Percentiles rank a stretch among this genome's conserved stretches.
phyloP scores from a whole-genome alignment of 2,113 vertebrate species.

The Dipodomys merriami region DNA sequence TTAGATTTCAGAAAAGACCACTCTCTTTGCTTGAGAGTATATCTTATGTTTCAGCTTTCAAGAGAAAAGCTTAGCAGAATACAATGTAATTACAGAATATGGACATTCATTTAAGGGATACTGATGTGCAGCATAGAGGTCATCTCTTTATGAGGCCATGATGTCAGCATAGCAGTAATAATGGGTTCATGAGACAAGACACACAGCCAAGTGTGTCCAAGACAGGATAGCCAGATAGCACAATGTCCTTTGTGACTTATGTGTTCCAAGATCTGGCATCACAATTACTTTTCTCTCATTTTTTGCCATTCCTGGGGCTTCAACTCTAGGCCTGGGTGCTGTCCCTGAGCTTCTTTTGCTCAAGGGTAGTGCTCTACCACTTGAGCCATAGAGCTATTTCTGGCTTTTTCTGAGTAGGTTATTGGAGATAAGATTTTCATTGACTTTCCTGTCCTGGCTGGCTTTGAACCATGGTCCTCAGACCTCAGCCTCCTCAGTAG shows the following conservation, averaged over 20 bases:
- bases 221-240: background rate
- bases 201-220: background rate
- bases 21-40: background rate
- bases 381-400: too few species aligned
- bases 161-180: slow-evolving; percentile 49
- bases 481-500: too few species aligned
- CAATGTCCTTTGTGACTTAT: slow-evolving; percentile 16
- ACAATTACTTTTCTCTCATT: background rate
- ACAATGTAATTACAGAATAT: slow-evolving; percentile 38
- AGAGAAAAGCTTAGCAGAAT: slow-evolving; percentile 36
- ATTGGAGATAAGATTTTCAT: too few species aligned
- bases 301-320: too few species aligned
- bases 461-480: too few species aligned
- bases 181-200: slow-evolving; percentile 16
- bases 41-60: background rate
- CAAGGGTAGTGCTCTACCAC: too few species aligned
- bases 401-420: too few species aligned
- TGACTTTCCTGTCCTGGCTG: too few species aligned
- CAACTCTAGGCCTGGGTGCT: too few species aligned
- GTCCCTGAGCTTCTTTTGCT: too few species aligned
- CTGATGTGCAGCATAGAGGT: slow-evolving; percentile 11
- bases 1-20: slow-evolving; percentile 43
- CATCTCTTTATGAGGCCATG: slow-evolving; percentile 57
- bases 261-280: background rate
- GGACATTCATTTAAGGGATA: slow-evolving; percentile 39